These are phyloP conservation scores for Drosophila nannoptera DNA, from an alignment of 1,140 invertebrate species.

Conservation along the genomic window DNA sequence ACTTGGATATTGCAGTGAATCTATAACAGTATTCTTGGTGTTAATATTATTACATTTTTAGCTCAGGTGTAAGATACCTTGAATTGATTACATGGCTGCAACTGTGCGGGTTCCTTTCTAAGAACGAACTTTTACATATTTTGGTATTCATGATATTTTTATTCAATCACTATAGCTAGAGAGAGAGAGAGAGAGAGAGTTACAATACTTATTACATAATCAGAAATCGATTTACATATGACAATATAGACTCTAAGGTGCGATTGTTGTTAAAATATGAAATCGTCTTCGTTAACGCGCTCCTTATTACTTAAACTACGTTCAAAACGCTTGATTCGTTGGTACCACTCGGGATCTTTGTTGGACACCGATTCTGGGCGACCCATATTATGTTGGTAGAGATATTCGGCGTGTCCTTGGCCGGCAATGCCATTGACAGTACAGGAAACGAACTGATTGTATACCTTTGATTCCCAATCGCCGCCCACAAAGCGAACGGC, in stretches of 20 bases:
- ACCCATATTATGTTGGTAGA: slow-evolving; percentile 60
- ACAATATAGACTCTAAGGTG: neutral
- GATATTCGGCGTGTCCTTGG: slow-evolving; percentile 71
- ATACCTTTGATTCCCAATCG: slow-evolving; percentile 75
- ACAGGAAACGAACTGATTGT: slow-evolving; percentile 72
- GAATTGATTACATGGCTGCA: too few relatives aligned
- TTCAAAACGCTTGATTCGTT: slow-evolving; percentile 63
- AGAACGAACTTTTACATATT: neutral
- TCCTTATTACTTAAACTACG: slow-evolving; percentile 59
- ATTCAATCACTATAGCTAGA: neutral
- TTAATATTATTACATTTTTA: too few relatives aligned
- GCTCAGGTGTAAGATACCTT: too few relatives aligned
- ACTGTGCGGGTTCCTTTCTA: neutral
- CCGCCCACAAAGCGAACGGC: slow-evolving; percentile 67
- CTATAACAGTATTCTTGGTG: too few relatives aligned
- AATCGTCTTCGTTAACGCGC: slow-evolving; percentile 37
- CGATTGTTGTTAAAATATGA: slow-evolving; percentile 47
- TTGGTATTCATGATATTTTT: neutral
- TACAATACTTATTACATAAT: slow-evolving; percentile 10
- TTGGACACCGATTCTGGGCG: slow-evolving; percentile 48
- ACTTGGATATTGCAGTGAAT: too few relatives aligned
- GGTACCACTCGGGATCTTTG: slow-evolving; percentile 71
- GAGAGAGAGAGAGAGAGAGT: too few relatives aligned
- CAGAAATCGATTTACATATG: neutral
- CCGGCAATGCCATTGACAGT: slow-evolving; percentile 68